Conservation (phyloP, 2,888 invertebrate species). For the Holacanthella duospinosa region DNA sequence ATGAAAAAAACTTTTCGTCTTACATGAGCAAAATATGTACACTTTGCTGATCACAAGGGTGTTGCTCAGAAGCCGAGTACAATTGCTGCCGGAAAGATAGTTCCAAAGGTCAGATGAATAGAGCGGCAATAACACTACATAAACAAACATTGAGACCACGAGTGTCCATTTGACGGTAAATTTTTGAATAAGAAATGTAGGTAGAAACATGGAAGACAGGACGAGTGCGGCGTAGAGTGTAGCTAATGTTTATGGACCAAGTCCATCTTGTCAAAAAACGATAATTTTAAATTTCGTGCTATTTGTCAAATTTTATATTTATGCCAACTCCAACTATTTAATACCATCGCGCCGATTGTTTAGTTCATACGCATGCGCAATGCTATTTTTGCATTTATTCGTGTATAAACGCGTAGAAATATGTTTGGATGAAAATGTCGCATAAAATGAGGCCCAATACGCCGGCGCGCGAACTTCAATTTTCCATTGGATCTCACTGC, state of each 20-base stretch:
- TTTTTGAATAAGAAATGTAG: constrained; percentile 81
- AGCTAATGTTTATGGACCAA: constrained; percentile 79
- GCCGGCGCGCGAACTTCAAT: no score
- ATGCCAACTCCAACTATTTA: no score
- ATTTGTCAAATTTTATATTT: no score
- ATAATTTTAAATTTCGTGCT: background rate
- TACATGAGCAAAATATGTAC: constrained; percentile 72
- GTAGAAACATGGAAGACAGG: constrained; percentile 79
- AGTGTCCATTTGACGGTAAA: constrained; percentile 95
- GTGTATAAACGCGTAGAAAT: no score
- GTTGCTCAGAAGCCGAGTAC: constrained; percentile 89
- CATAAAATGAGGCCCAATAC: no score
- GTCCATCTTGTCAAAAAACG: constrained; percentile 52
- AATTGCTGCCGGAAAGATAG: constrained; percentile 70
- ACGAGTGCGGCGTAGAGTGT: constrained; percentile 87
- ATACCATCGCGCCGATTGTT: no score
- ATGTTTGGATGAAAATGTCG: no score
- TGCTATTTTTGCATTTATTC: no score
- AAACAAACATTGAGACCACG: constrained; percentile 81
- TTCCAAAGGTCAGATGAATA: constrained; percentile 75
- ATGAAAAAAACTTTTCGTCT: no score
- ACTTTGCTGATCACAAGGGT: constrained; percentile 98
- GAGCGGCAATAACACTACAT: no score
- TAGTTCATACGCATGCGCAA: no score
- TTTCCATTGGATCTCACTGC: no score